Evolutionary conservation across 2,797 vertebrate species (phyloP).

Genomic region (Astyanax mexicanus): DNA sequence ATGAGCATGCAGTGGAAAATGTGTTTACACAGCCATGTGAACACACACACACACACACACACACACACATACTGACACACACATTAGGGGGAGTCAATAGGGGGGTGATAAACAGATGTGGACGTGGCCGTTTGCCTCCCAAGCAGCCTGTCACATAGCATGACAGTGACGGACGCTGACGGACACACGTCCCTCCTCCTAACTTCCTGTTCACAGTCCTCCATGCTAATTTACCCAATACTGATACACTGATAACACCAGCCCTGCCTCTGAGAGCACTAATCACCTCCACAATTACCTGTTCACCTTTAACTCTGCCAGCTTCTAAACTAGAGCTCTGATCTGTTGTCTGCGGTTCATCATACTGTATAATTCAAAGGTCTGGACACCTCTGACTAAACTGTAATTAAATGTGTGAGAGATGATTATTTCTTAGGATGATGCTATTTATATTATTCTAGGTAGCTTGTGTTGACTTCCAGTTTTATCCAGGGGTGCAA

Average conservation of each 20-base stretch:
- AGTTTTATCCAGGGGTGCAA: no score
- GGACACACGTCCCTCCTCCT: constrained; percentile 14
- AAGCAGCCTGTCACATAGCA: constrained; percentile 33
- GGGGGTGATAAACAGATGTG: constrained; percentile 36
- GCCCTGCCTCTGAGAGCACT: background rate
- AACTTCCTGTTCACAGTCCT: background rate
- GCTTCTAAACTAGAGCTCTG: no score
- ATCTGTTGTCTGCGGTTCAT: no score
- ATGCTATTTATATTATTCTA: no score
- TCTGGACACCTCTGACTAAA: no score
- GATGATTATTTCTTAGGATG: no score
- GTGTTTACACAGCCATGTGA: background rate
- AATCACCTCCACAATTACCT: background rate
- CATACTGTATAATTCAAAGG: no score
- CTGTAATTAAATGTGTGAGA: no score
- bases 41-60: no score
- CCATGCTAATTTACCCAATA: no score
- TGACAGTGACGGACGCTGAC: constrained; percentile 29
- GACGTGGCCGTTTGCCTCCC: constrained; percentile 25
- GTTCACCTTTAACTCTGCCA: background rate
- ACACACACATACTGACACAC: constrained; percentile 53
- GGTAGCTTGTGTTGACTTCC: no score
- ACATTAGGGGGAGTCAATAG: constrained; percentile 21
- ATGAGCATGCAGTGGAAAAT: background rate
- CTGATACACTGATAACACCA: background rate